Base-by-base conservation (phyloP, 2,113 vertebrate genomes). In the Chloroceryle aenea region DNA sequence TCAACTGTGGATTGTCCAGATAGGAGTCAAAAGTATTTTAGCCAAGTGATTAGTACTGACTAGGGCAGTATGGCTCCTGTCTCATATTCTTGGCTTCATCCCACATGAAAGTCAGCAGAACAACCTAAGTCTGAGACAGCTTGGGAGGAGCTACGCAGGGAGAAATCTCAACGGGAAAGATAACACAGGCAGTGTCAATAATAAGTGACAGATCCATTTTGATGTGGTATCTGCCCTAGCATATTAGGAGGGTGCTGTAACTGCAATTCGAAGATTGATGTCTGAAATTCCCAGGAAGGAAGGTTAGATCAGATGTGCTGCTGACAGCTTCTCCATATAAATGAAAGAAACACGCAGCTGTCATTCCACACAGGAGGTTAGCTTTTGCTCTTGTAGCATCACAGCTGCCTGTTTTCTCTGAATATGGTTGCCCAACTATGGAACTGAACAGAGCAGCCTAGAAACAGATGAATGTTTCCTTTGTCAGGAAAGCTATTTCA, bases 381-480 rank as follows among this genome's bases (percentile, higher is more conserved):
- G 15, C 32, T 63, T 62, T 17, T 79, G n/a, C 69, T n/a, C 12
- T 0, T 21, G 48, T 12, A 63, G 66, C 83, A 90, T 34, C 85
- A 48, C 55, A 84, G 67, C 75, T 79, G 89, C 63, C 63, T 50
- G 59, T 2, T 81, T 47, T 63, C 66, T 61, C 84, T 55, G 10
- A 61, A 89, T 32, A 30, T 89, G 64, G 80, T 95, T 30, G 63
- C 69, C 69, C 91, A 89, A 23, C 64, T 85, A 67, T 64, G 84
- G 68, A 95, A 89, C 85, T 67, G 40, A 89, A 38, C 72, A 87
- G 82, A 93, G 38, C 69, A 94, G 92, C 82, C 93, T 42, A 74
- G 66, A 67, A 89, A 72, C 29, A 81, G 29, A 3, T 90, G 21
- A 91, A 75, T 50, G 68, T 67, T 90, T 25, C 68, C 63, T 94